Evolutionary conservation across 2,888 invertebrate genomes (phyloP).

Genomic region (Luperina nickerlii): DNA sequence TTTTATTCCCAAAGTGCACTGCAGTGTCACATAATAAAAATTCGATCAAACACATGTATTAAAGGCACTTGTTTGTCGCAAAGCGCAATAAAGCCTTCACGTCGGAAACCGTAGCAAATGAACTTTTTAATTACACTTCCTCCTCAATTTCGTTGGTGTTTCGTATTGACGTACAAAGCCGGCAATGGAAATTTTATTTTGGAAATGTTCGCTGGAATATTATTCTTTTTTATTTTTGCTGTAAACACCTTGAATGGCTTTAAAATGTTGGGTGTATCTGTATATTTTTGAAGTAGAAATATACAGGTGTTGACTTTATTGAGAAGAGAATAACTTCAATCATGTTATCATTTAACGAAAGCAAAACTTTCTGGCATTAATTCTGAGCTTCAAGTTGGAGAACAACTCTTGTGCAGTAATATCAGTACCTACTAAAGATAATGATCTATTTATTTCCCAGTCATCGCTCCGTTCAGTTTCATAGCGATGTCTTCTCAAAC

Average conservation of each 20-base stretch:
- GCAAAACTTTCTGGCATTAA: neutral
- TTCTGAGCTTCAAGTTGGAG: neutral
- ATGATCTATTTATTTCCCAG: neutral
- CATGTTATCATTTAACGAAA: neutral
- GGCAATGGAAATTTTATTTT: slow-evolving; percentile 52
- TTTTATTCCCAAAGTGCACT: slow-evolving; percentile 44
- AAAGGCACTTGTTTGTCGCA: slow-evolving; percentile 64
- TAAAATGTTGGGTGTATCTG: neutral
- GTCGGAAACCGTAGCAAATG: slow-evolving; percentile 67
- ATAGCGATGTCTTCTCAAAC: neutral
- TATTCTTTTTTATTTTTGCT: slow-evolving; percentile 2
- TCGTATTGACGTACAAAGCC: slow-evolving; percentile 46
- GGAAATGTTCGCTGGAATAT: slow-evolving; percentile 8
- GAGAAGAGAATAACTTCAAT: neutral
- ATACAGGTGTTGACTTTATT: neutral
- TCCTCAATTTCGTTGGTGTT: slow-evolving; percentile 64
- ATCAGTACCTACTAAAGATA: neutral
- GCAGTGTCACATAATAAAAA: slow-evolving; percentile 48
- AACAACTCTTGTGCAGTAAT: neutral
- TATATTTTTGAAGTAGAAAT: neutral
- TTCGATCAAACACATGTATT: slow-evolving; percentile 49
- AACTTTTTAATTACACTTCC: slow-evolving; percentile 80
- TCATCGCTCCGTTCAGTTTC: neutral
- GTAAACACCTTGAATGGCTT: neutral
- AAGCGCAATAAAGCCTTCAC: slow-evolving; percentile 69